phyloP scores from a whole-genome alignment of 2,888 invertebrate species.

The Sericinus montela region DNA sequence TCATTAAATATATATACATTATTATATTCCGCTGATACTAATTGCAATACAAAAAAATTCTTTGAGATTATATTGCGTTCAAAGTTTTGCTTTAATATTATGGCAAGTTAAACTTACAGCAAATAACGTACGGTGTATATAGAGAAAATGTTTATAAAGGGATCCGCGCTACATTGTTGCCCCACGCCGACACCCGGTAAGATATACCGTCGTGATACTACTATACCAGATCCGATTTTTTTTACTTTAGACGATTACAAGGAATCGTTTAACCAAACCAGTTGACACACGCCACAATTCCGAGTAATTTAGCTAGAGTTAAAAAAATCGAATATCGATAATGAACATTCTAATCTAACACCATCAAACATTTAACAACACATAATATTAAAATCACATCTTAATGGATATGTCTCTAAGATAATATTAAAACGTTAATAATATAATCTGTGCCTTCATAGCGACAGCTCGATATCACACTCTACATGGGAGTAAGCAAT shows the following conservation, averaged over 20 bases:
- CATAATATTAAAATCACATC: conserved; percentile 50
- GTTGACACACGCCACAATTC: conserved; percentile 1
- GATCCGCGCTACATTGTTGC: conserved; percentile 13
- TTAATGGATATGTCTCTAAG: conserved; percentile 66
- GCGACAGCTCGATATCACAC: conserved; percentile 12
- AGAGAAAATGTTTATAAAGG: conserved; percentile 6
- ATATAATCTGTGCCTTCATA: conserved; percentile 18
- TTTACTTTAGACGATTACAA: not conserved
- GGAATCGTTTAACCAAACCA: not conserved
- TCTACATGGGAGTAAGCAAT: not conserved
- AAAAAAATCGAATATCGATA: not conserved
- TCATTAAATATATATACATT: no score
- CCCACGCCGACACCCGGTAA: conserved; percentile 14
- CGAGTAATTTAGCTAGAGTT: not conserved
- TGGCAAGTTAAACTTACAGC: no score
- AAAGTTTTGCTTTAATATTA: no score
- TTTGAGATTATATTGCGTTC: no score
- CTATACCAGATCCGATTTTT: conserved; percentile 5
- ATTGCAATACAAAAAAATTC: no score
- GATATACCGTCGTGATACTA: conserved; percentile 4
- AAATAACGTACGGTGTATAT: not conserved
- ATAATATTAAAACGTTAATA: conserved; percentile 50
- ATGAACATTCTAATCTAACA: conserved; percentile 9
- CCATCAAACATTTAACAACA: conserved; percentile 25
- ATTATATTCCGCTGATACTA: no score